These are phyloP conservation scores for Acanthopleura granulata DNA, from an alignment of 2,888 invertebrate species.

Conservation along the genomic window DNA sequence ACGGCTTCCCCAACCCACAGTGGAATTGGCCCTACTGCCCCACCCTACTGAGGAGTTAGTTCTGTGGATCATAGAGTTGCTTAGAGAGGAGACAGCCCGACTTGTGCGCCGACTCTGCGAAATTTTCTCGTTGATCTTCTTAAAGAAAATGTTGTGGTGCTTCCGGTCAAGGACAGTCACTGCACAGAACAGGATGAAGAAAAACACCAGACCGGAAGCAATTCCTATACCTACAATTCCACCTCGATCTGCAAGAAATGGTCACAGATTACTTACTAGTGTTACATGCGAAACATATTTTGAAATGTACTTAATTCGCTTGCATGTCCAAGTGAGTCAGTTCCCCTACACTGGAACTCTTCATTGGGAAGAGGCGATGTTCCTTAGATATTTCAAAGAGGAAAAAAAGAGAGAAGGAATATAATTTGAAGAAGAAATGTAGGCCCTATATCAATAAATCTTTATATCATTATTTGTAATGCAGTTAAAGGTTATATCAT, in stretches of 20 bases:
- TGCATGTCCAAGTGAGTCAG: too few species aligned
- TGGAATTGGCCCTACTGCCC: background rate
- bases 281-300: too few species aligned
- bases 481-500: too few species aligned
- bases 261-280: background rate
- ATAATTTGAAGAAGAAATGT: too few species aligned
- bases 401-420: too few species aligned
- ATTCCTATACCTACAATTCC: constrained; percentile 35
- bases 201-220: constrained; percentile 35
- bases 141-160: constrained; percentile 12
- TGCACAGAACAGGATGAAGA: constrained; percentile 32
- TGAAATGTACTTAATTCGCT: too few species aligned
- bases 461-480: too few species aligned
- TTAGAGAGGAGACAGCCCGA: background rate
- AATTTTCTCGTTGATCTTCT: constrained; percentile 12
- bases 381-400: too few species aligned
- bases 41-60: background rate
- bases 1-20: background rate
- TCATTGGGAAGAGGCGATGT: too few species aligned
- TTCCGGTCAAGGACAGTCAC: constrained; percentile 6
- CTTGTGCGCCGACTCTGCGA: background rate
- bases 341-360: too few species aligned
- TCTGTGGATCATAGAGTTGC: background rate
- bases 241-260: constrained; percentile 26
- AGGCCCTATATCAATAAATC: too few species aligned